Percentiles rank a stretch among this genome's conserved stretches.
Evolutionary conservation across 1,140 invertebrate genomes (phyloP).

Genomic region (Zeugodacus cucurbitae): DNA sequence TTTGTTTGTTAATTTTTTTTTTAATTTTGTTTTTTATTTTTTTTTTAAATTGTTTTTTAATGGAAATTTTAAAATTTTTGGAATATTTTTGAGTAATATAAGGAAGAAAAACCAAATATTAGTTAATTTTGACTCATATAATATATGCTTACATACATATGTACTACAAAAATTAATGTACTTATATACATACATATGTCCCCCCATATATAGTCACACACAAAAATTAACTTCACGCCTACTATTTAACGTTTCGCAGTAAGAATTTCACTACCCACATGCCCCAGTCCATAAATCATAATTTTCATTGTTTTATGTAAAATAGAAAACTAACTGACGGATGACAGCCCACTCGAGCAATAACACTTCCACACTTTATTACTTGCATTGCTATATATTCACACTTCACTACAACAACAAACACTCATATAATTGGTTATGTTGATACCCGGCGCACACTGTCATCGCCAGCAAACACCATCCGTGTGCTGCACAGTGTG

Average conservation of each 20-base stretch:
- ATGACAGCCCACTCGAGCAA: background rate
- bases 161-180: background rate
- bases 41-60: too few relatives aligned
- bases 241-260: background rate
- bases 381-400: background rate
- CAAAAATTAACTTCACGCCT: background rate
- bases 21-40: too few relatives aligned
- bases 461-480: background rate
- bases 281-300: background rate
- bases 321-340: background rate
- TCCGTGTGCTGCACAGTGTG: background rate
- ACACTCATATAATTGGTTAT: background rate
- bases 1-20: background rate
- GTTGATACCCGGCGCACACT: background rate
- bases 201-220: background rate
- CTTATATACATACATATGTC: background rate
- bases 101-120: too few relatives aligned
- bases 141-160: too few relatives aligned
- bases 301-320: constrained; percentile 36
- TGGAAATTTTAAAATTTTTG: too few relatives aligned
- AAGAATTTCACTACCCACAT: constrained; percentile 33
- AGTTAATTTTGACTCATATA: too few relatives aligned
- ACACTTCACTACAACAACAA: background rate
- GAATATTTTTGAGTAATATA: too few relatives aligned
- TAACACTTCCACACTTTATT: background rate